Base-by-base conservation (phyloP, 2,888 invertebrate genomes). In the Lissocephala sabroskyi region DNA sequence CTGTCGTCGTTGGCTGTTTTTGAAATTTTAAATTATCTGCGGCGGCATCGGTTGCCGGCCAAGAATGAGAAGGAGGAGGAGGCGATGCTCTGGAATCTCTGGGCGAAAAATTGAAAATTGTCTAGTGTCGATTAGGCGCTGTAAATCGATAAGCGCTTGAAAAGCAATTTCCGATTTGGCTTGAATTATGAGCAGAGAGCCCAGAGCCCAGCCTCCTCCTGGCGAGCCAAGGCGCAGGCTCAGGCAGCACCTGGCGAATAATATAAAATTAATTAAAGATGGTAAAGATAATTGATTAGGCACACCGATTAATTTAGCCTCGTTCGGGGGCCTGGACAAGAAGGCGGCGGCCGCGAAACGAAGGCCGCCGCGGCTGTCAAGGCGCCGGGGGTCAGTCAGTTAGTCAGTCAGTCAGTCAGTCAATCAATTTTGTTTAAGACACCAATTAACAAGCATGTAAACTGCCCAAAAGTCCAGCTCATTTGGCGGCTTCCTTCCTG, bases 241-340 rank as follows among this genome's bases (percentile, higher is more conserved):
- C 30, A 42, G n/a, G n/a, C n/a, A n/a, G n/a, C n/a, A n/a, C 11
- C 14, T 55, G 49, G 52, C 62, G 75, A 74, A 74, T 77, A 78
- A 77, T 77, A 81, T 79, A 82, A 83, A 84, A 84, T 84, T 84
- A 84, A 84, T 84, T 84, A 84, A 84, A 84, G 84, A 84, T 84
- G 65, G 79, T 75, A 79, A 81, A 83, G 84, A 84, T 84, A 84
- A 84, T 83, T 83, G 83, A 84, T 84, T 84, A 84, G 82, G 73
- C 78, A 68, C 73, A 77, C 64, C 84, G 83, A 83, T 84, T 82
- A 84, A 83, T 82, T 80, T 79, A 65, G 68, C 66, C 71, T 79
- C 71, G 73, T 68, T 75, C 66, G 59, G 50, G n/a, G n/a, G n/a
- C n/a, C 57, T 36, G 36, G 43, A 13, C 60, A 62, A 58, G 50